Percentiles rank a stretch among this genome's conserved stretches.
Conservation (phyloP, 2,113 vertebrate species). For the Trinectes maculatus region DNA sequence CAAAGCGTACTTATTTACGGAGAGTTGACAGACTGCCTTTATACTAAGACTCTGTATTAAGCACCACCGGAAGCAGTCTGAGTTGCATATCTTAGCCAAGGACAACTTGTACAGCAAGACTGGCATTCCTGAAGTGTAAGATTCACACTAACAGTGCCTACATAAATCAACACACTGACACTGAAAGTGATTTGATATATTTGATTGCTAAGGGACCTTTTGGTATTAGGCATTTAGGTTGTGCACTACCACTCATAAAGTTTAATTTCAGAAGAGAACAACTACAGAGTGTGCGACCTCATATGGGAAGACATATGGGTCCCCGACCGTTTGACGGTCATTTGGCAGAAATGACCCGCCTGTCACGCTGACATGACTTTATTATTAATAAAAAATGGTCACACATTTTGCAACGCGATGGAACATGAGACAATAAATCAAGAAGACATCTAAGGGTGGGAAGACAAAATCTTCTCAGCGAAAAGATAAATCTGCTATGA, state of each 20-base stretch:
- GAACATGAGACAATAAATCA: constrained; percentile 26
- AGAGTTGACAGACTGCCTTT: constrained; percentile 31
- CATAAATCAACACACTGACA: neutral
- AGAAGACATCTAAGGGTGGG: neutral
- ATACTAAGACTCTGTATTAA: constrained; percentile 1
- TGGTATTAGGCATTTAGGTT: neutral
- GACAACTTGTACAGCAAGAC: neutral
- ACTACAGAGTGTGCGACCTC: constrained; percentile 7
- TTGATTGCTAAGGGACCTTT: neutral
- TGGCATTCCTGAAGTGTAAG: neutral
- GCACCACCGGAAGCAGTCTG: neutral
- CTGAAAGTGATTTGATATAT: neutral
- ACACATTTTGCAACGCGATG: constrained; percentile 9
- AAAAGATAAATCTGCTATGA: constrained; percentile 12
- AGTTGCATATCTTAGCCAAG: neutral
- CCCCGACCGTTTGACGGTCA: constrained; percentile 4
- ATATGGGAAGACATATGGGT: constrained; percentile 21
- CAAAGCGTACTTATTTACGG: constrained; percentile 21
- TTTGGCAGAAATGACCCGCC: constrained; percentile 10
- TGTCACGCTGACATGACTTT: constrained; percentile 25
- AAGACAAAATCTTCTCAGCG: neutral
- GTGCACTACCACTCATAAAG: neutral
- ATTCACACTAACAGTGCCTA: neutral
- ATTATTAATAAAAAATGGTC: constrained; percentile 29
- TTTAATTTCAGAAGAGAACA: constrained; percentile 17